Conservation (phyloP, 2,113 vertebrate genomes). For the Felis chaus region DNA sequence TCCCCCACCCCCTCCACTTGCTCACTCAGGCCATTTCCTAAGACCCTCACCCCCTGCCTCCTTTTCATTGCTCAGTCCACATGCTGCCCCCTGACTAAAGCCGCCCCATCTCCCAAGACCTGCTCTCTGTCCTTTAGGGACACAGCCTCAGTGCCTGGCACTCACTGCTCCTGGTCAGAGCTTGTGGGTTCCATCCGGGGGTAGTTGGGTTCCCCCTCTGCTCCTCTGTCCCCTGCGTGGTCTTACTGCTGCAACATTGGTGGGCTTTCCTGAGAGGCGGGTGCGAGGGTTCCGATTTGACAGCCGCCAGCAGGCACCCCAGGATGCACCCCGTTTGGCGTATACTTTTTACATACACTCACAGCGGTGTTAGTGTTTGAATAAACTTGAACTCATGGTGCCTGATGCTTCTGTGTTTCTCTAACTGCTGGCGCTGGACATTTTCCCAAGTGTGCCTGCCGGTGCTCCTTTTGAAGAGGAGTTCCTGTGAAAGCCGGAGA, state of each 20-base stretch:
- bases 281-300: accelerated
- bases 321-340: accelerated
- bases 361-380: accelerated
- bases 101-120: too few relatives aligned
- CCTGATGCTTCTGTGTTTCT: background rate
- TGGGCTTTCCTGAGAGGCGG: accelerated
- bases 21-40: background rate
- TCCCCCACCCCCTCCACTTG: background rate
- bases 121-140: background rate
- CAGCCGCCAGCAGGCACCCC: accelerated
- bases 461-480: background rate
- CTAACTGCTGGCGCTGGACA: background rate
- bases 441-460: background rate
- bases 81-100: background rate
- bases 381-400: too few relatives aligned
- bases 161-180: background rate
- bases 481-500: too few relatives aligned
- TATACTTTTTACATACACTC: too few relatives aligned
- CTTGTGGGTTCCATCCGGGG: accelerated
- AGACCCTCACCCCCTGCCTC: background rate
- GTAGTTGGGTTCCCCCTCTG: background rate
- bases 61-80: background rate
- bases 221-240: too few relatives aligned
- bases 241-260: too few relatives aligned
- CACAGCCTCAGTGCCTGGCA: background rate